Percentiles rank a stretch among this genome's conserved stretches.
Conservation (phyloP, 2,797 vertebrate genomes). For the Sebastes nivosus region DNA sequence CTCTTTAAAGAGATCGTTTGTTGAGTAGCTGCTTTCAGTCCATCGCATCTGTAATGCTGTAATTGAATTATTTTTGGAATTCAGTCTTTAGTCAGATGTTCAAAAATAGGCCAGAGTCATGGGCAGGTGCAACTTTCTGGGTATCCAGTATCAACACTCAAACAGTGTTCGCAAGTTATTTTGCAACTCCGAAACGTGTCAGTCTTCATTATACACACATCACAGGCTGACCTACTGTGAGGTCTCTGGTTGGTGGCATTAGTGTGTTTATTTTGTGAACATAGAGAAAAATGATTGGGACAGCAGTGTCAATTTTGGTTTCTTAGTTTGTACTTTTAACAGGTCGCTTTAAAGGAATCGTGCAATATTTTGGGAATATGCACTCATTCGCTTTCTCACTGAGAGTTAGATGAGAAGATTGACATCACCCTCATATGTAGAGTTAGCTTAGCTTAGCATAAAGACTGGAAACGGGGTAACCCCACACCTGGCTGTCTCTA, state of each 20-base stretch:
- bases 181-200: background rate
- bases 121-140: background rate
- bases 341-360: background rate
- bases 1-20: background rate
- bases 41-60: background rate
- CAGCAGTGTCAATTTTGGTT: too few species aligned
- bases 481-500: too few species aligned
- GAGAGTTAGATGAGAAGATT: too few species aligned
- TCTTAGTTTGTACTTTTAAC: too few species aligned
- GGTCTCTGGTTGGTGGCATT: background rate
- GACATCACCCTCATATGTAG: too few species aligned
- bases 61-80: slow-evolving; percentile 3
- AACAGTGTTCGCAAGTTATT: too few species aligned
- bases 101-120: background rate
- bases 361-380: too few species aligned
- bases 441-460: too few species aligned
- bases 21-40: background rate
- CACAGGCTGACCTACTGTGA: background rate
- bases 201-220: background rate
- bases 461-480: too few species aligned
- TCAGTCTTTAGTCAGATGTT: background rate
- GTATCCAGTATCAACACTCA: background rate
- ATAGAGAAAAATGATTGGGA: background rate
- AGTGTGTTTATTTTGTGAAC: background rate
- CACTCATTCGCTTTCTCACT: too few species aligned